Percentiles rank a stretch among this genome's conserved stretches.
Evolutionary conservation across 2,113 vertebrate genomes (phyloP).

Genomic region (Potamarius usumacintae): DNA sequence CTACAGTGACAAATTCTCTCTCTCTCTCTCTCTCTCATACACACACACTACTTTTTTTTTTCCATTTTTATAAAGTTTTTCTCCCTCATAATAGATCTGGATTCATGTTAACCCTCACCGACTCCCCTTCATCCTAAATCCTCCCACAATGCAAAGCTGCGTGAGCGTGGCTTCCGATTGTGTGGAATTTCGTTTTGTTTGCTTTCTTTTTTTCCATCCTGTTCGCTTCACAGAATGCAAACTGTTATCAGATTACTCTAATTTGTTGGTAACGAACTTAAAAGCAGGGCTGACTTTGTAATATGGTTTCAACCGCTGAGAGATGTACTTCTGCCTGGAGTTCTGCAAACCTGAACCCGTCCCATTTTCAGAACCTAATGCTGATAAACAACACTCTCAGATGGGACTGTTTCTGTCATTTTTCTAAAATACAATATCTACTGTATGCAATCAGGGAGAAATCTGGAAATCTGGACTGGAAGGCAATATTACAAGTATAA

Average conservation of each 20-base stretch:
- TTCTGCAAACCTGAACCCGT: background rate
- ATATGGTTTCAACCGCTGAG: slow-evolving; percentile 27
- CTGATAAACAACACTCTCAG: background rate
- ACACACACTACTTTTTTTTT: slow-evolving; percentile 54
- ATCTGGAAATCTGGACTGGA: background rate
- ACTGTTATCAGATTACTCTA: slow-evolving; percentile 53
- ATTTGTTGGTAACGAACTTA: slow-evolving; percentile 50
- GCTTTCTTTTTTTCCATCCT: slow-evolving; percentile 56
- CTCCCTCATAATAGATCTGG: slow-evolving; percentile 64
- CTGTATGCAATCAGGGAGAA: background rate
- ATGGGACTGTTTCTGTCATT: background rate
- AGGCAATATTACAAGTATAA: background rate
- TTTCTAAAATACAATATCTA: background rate
- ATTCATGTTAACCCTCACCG: slow-evolving; percentile 66
- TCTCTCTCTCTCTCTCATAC: slow-evolving; percentile 51
- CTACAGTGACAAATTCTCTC: slow-evolving; percentile 63
- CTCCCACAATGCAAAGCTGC: slow-evolving; percentile 51
- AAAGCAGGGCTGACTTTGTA: slow-evolving; percentile 47
- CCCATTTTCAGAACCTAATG: background rate
- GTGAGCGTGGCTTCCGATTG: slow-evolving; percentile 52
- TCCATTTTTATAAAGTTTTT: slow-evolving; percentile 46
- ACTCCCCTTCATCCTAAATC: slow-evolving; percentile 36
- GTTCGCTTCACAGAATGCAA: slow-evolving; percentile 49
- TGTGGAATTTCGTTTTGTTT: slow-evolving; percentile 56
- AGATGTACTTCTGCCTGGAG: slow-evolving; percentile 20